Conservation (phyloP, 2,113 vertebrate genomes). For the Lepus timidus region DNA sequence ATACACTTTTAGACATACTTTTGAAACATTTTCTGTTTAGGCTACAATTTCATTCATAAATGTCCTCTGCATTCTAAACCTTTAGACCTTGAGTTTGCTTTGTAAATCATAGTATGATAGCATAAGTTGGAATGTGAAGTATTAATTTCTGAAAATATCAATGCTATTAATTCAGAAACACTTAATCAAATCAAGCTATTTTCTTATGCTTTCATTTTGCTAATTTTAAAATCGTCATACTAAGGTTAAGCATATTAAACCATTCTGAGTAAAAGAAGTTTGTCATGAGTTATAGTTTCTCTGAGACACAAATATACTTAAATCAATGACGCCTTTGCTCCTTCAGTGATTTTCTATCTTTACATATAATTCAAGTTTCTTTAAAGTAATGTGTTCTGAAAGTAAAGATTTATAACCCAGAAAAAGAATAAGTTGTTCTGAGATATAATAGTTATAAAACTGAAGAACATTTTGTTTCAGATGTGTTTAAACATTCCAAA, state of each 20-base stretch:
- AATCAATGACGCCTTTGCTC: not conserved
- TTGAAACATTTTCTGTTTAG: slow-evolving; percentile 46
- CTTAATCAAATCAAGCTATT: slow-evolving; percentile 77
- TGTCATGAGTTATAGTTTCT: slow-evolving; percentile 64
- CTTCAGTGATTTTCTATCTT: slow-evolving; percentile 58
- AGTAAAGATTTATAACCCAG: slow-evolving; percentile 65
- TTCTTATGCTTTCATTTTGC: slow-evolving; percentile 78
- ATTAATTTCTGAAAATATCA: slow-evolving; percentile 78
- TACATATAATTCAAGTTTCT: slow-evolving; percentile 58
- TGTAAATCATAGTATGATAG: slow-evolving; percentile 19
- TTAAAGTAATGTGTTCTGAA: slow-evolving; percentile 68
- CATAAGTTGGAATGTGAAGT: slow-evolving; percentile 53
- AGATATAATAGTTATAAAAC: slow-evolving; percentile 53
- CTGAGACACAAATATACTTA: slow-evolving; percentile 61
- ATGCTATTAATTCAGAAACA: slow-evolving; percentile 78
- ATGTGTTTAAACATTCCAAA: slow-evolving; percentile 55
- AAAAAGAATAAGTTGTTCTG: slow-evolving; percentile 70
- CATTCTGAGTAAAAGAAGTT: slow-evolving; percentile 68
- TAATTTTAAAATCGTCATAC: slow-evolving; percentile 71
- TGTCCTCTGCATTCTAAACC: slow-evolving; percentile 22
- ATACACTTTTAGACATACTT: slow-evolving; percentile 7
- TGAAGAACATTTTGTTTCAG: slow-evolving; percentile 32
- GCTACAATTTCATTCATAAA: slow-evolving; percentile 36
- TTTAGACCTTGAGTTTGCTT: slow-evolving; percentile 6
- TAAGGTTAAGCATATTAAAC: slow-evolving; percentile 76